Evolutionary conservation across 2,113 vertebrate species (phyloP), one percentile per base, ranked within the genome.

Genomic region (Sphaerodactylus townsendi): DNA sequence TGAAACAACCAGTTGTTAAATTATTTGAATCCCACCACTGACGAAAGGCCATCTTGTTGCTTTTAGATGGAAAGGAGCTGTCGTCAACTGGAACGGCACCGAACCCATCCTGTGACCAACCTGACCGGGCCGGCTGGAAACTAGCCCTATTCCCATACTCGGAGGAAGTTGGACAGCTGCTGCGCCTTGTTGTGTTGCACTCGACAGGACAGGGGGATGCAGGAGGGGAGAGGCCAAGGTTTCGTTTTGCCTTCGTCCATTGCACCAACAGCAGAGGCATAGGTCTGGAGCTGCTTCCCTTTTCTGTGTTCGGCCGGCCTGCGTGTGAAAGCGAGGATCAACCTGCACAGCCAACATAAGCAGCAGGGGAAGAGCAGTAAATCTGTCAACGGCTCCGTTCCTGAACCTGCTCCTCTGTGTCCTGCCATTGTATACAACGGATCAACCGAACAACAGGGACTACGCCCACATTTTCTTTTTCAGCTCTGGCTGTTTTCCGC

Each of bases 31-130:
- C n/a, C n/a, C n/a, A n/a, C n/a, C n/a, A n/a, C n/a, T n/a, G 23
- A 21, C 6, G 23, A 62, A 62, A 68, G 85, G 64, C 0, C 0
- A 71, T 33, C 11, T 85, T 76, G 91, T 90, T 91, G 30, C 87
- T 88, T 77, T 25, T 83, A 99, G 98, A 91, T 99, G 98, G 98
- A 96, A 96, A 83, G 96, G 98, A 77, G 98, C 98, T 1, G 90
- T 83, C 2, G 96, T 99, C 53, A 92, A 93, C 90, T 99, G 98
- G 98, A 99, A 99, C 1, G 96, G 97, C 87, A 97, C 97, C 0
- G 98, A 99, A 21, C 98, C 98, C 3, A 98, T 99, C 92, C 96
- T 99, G 91, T 99, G 96, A 99, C 76, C 23, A 72, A 23, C 15
- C 48, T 62, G 90, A 81, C 48, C 92, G 53, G 69, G 59, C 10